These are phyloP conservation scores for Hemiscyllium ocellatum DNA, from an alignment of 2,113 vertebrate genomes.

Conservation along the genomic window DNA sequence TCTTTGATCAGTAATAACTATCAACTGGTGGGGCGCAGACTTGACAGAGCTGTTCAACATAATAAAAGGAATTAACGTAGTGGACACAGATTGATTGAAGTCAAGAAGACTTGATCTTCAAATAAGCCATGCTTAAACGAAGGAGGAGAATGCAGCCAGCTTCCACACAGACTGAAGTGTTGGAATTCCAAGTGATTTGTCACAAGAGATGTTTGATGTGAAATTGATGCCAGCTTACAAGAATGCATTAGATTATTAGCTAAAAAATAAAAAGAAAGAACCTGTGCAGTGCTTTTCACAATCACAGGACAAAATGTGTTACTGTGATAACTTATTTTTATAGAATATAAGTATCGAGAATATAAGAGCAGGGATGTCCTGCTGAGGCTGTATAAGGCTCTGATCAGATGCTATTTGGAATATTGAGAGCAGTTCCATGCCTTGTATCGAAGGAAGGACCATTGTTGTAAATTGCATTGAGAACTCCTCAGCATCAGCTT, in stretches of 20 bases:
- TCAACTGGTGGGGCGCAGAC: neutral
- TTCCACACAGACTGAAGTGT: neutral
- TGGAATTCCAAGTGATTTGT: neutral
- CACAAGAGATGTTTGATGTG: neutral
- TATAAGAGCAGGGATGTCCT: too few relatives aligned
- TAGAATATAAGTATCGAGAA: neutral
- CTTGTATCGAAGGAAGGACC: too few relatives aligned
- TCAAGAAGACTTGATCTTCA: neutral
- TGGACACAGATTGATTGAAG: neutral
- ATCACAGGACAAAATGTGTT: neutral
- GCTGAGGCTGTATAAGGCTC: too few relatives aligned
- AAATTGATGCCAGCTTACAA: neutral
- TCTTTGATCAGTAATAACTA: neutral
- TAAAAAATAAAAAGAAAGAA: neutral
- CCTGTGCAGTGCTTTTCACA: neutral
- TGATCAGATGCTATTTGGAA: too few relatives aligned
- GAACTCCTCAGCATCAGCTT: too few relatives aligned
- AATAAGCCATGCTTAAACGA: neutral
- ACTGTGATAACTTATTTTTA: neutral
- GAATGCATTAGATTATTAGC: neutral
- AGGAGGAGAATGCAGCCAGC: neutral
- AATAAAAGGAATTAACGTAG: constrained; percentile 6
- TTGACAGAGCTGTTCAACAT: neutral
- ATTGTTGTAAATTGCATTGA: too few relatives aligned
- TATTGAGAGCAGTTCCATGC: too few relatives aligned